phyloP scores from a whole-genome alignment of 2,113 vertebrate species.

The Eubucco bourcierii region DNA sequence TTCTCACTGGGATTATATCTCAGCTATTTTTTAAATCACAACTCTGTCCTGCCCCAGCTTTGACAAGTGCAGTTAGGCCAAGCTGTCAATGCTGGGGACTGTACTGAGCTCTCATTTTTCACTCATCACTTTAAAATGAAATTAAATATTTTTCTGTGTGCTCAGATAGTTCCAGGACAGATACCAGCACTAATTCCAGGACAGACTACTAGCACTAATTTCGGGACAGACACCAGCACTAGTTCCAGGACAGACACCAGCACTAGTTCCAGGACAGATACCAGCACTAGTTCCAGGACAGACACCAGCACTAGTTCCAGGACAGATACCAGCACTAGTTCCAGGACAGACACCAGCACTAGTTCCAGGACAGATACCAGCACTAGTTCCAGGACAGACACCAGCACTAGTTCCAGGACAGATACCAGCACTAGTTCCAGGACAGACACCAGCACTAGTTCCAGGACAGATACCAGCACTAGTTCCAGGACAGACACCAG shows the following conservation, averaged over 20 bases:
- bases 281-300: neutral
- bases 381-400: neutral
- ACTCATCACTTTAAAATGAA: neutral
- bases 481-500: neutral
- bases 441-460: neutral
- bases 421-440: neutral
- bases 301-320: neutral
- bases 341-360: neutral
- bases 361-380: neutral
- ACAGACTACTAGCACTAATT: neutral
- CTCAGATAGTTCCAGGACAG: neutral
- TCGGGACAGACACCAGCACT: too few species aligned
- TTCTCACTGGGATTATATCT: neutral
- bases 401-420: neutral
- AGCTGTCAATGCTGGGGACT: neutral
- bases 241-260: neutral
- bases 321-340: neutral
- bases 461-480: neutral
- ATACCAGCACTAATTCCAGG: neutral
- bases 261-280: neutral
- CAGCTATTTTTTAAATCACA: neutral
- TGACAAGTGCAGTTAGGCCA: neutral
- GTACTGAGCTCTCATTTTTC: neutral
- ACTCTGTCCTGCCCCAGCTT: neutral
- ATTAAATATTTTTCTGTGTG: neutral